Evolutionary conservation across 1,140 invertebrate species (phyloP).

Genomic region (Plutomurus gul): DNA sequence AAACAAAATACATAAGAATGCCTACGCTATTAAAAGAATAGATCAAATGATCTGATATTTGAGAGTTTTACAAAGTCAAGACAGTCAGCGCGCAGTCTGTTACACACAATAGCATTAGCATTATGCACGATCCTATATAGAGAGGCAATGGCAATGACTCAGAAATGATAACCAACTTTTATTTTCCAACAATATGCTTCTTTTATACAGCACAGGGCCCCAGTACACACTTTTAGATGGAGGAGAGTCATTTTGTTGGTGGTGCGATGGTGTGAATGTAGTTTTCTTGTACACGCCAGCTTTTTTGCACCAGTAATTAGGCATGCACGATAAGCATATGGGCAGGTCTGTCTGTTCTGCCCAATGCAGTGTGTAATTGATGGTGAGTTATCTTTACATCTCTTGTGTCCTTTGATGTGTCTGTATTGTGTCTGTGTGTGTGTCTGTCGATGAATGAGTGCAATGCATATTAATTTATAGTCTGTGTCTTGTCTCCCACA

Average conservation of each 20-base stretch:
- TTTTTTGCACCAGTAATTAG: background rate
- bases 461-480: background rate
- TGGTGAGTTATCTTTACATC: conserved; percentile 5
- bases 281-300: background rate
- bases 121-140: too few species aligned
- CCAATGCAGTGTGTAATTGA: background rate
- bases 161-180: conserved; percentile 5
- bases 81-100: too few species aligned
- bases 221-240: too few species aligned
- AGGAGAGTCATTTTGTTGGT: background rate
- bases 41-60: too few species aligned
- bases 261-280: too few species aligned
- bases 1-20: background rate
- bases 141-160: conserved; percentile 23
- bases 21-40: background rate
- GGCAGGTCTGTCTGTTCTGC: background rate
- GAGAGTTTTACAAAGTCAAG: too few species aligned
- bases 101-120: too few species aligned
- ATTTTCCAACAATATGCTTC: background rate
- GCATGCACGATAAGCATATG: background rate
- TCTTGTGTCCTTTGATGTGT: background rate
- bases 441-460: background rate
- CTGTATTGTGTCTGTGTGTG: background rate
- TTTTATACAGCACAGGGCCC: background rate
- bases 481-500: background rate